Conservation (phyloP, 1,140 invertebrate genomes). For the Bombus waltoni region DNA sequence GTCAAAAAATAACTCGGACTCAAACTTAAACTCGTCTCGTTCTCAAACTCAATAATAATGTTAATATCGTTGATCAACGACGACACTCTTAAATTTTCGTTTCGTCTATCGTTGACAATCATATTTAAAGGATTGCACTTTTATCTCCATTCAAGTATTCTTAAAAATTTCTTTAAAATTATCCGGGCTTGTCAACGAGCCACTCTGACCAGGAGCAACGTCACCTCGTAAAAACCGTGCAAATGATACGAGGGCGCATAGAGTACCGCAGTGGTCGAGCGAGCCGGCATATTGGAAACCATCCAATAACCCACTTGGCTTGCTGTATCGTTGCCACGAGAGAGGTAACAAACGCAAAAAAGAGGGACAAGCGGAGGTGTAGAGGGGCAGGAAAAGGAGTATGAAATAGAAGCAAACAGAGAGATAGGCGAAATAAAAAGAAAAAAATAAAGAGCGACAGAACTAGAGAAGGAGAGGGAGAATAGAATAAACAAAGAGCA, state of each 20-base stretch:
- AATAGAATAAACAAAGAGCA: slow-evolving; percentile 31
- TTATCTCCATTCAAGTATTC: neutral
- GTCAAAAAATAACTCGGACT: no score
- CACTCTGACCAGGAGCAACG: neutral
- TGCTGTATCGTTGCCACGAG: slow-evolving; percentile 37
- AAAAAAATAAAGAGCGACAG: neutral
- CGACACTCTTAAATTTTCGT: no score
- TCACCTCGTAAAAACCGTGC: slow-evolving; percentile 32
- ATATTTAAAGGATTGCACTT: no score
- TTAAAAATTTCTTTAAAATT: slow-evolving; percentile 12
- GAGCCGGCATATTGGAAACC: slow-evolving; percentile 58
- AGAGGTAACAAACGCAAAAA: slow-evolving; percentile 30
- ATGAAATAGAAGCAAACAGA: slow-evolving; percentile 4
- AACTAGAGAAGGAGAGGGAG: no score
- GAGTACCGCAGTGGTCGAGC: slow-evolving; percentile 52
- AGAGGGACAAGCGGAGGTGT: neutral
- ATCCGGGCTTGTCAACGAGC: neutral
- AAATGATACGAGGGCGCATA: slow-evolving; percentile 49
- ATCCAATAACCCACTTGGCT: slow-evolving; percentile 62
- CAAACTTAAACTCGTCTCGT: no score
- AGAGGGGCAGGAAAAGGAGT: neutral
- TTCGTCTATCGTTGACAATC: no score
- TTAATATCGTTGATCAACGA: no score
- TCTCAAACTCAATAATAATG: no score
- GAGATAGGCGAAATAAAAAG: slow-evolving; percentile 12